Evolutionary conservation across 1,140 invertebrate genomes (phyloP).

Genomic region (Pseudoatta argentina): DNA sequence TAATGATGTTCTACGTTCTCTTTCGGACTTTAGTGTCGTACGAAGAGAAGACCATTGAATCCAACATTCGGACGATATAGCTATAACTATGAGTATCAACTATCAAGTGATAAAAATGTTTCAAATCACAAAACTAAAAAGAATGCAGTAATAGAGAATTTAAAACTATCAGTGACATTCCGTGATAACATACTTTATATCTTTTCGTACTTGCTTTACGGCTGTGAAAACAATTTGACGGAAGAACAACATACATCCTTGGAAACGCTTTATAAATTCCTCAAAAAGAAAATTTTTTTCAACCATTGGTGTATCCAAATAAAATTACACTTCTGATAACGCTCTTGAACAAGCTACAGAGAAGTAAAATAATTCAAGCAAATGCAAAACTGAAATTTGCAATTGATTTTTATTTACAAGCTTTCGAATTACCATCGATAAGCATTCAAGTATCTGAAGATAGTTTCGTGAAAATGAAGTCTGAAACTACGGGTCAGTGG

Average conservation of each 20-base stretch:
- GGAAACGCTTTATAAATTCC: slow-evolving; percentile 44
- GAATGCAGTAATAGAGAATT: slow-evolving; percentile 16
- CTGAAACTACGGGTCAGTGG: slow-evolving; percentile 58
- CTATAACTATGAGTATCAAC: too few relatives aligned
- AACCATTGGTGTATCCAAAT: slow-evolving; percentile 59
- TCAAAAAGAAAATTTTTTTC: slow-evolving; percentile 53
- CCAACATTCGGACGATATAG: background rate
- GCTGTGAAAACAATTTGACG: slow-evolving; percentile 42
- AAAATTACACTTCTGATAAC: slow-evolving; percentile 54
- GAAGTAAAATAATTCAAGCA: background rate
- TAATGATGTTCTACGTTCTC: background rate
- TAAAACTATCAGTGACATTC: slow-evolving; percentile 47
- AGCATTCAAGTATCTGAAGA: slow-evolving; percentile 54
- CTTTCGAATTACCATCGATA: slow-evolving; percentile 44
- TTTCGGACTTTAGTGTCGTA: slow-evolving; percentile 31
- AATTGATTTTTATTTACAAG: slow-evolving; percentile 42
- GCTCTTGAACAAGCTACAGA: slow-evolving; percentile 33
- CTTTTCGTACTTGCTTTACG: slow-evolving; percentile 68
- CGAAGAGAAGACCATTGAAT: slow-evolving; percentile 32
- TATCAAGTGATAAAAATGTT: background rate
- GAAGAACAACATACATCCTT: slow-evolving; percentile 65
- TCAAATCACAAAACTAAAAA: background rate
- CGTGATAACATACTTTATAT: slow-evolving; percentile 67
- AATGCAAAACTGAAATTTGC: background rate
- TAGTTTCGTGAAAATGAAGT: slow-evolving; percentile 16